Evolutionary conservation across 2,113 vertebrate genomes (phyloP).

Genomic region (Atractosteus spatula): DNA sequence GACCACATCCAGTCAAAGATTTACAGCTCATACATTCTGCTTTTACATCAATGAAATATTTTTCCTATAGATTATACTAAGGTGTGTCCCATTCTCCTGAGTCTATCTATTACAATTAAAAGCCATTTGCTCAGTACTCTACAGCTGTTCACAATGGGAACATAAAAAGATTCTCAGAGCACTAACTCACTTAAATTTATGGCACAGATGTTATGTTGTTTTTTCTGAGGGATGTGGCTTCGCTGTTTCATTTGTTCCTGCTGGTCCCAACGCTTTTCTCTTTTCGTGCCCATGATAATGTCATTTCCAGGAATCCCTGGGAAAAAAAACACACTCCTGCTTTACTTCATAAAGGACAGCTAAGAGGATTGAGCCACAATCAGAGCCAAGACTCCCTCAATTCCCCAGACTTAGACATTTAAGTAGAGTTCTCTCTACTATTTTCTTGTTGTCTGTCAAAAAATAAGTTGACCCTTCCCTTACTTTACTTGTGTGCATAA

Average conservation of each 20-base stretch:
- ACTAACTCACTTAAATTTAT: too few relatives aligned
- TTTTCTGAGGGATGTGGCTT: background rate
- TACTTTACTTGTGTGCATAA: background rate
- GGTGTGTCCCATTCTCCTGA: too few relatives aligned
- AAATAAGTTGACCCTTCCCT: background rate
- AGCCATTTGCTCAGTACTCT: too few relatives aligned
- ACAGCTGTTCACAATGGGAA: too few relatives aligned
- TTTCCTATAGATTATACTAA: too few relatives aligned
- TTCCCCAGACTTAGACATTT: background rate
- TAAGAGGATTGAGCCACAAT: background rate
- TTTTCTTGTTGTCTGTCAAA: background rate
- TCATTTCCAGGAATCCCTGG: conserved; percentile 22
- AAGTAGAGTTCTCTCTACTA: background rate
- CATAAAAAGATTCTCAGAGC: too few relatives aligned
- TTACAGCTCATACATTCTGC: too few relatives aligned
- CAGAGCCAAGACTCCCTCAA: background rate
- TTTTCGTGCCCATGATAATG: conserved; percentile 6
- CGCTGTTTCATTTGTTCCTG: background rate
- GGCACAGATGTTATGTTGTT: background rate
- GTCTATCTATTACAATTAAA: too few relatives aligned
- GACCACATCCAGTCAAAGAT: too few relatives aligned
- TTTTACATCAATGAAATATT: too few relatives aligned
- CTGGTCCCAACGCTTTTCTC: background rate
- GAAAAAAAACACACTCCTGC: conserved; percentile 10
- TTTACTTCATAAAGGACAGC: background rate